Conservation (phyloP, 2,888 invertebrate species). For the Sclerodermus sp. region DNA sequence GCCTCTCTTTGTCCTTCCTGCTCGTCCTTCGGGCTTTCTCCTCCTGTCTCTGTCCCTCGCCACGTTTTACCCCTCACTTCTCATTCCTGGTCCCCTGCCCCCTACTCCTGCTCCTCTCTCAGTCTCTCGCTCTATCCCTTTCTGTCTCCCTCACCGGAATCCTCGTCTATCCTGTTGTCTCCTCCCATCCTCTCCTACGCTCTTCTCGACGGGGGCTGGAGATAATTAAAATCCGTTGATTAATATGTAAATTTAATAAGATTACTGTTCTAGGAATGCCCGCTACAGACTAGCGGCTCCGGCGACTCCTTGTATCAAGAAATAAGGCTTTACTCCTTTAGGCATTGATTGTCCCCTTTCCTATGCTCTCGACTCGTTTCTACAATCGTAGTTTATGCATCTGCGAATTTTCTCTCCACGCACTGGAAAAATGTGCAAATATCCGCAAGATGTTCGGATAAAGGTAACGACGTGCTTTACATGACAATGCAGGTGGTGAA, state of each 20-base stretch:
- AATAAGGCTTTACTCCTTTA: slow-evolving; percentile 10
- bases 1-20: slow-evolving; percentile 1
- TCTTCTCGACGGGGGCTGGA: slow-evolving; percentile 62
- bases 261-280: slow-evolving; percentile 90
- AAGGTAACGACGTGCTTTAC: too few species aligned
- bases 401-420: too few species aligned
- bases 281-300: slow-evolving; percentile 50
- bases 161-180: slow-evolving; percentile 19
- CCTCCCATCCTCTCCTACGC: slow-evolving; percentile 9
- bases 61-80: slow-evolving; percentile 20
- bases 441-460: too few species aligned
- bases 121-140: slow-evolving; percentile 12
- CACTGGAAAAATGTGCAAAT: too few species aligned
- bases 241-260: slow-evolving; percentile 98
- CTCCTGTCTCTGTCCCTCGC: slow-evolving; percentile 19
- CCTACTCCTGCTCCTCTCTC: not conserved
- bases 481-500: too few species aligned
- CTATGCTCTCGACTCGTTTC: too few species aligned
- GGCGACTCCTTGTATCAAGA: slow-evolving; percentile 36
- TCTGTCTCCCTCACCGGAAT: slow-evolving; percentile 17
- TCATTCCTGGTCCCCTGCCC: slow-evolving; percentile 28
- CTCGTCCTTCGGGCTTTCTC: slow-evolving; percentile 5
- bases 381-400: too few species aligned
- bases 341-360: too few species aligned
- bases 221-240: slow-evolving; percentile 98